Base-by-base conservation (phyloP, 2,888 invertebrate species). In the Aphodius sticticus region DNA sequence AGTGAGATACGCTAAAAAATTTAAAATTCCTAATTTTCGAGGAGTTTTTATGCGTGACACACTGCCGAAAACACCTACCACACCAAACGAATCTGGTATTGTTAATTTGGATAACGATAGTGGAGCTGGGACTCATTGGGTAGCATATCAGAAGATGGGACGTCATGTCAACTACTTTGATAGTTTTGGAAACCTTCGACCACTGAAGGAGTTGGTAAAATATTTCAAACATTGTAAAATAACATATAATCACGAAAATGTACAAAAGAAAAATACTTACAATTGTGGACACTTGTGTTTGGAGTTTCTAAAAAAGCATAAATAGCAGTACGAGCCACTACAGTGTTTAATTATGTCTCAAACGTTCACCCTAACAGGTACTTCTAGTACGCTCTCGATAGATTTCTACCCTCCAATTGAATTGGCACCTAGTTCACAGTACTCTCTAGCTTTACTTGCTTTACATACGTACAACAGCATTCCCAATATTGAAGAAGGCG, bases 121-220 rank as follows among this genome's bases (percentile, higher is more conserved):
- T 6, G 83, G 82, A 6, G 26, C 69, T 26, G 88, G 88, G 9
- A 86, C 87, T 16, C 87, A 88, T 84, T 87, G 88, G 87, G 85
- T 26, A 26, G 26, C 26, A 26, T 26, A 26, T 26, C 26, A 3
- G 26, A 26, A 26, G 26, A 26, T 26, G 26, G 26, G 26, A 26
- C 26, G 26, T 26, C 26, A 26, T 26, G 26, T 26, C 26, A 26
- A 26, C 26, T 26, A 26, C 26, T 26, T 26, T 26, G 26, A 26
- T 26, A 26, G 26, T 26, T 26, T 26, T 26, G 26, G 26, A 26
- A 26, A 26, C 26, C 26, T 26, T 26, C 26, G 26, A 3, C 26
- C 26, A 26, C 26, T 78, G n/a, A 9, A n/a, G 9, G 80, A 81
- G 75, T 16, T 81, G n/a, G 6, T 69, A 79, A 14, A 36, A 3